phyloP scores from a whole-genome alignment of 2,888 invertebrate species.

The Dryobota labecula region DNA sequence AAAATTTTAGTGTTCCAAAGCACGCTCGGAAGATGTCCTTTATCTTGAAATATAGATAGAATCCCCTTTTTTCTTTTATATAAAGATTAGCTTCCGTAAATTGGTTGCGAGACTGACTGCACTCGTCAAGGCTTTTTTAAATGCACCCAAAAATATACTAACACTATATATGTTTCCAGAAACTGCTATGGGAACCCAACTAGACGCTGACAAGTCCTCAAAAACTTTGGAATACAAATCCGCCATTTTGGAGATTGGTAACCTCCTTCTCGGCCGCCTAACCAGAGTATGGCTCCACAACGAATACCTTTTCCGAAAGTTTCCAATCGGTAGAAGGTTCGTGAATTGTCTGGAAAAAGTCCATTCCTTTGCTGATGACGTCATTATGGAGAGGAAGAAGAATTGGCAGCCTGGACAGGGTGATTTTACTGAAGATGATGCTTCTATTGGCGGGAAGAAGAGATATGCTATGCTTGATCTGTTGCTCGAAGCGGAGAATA shows the following conservation, averaged over 20 bases:
- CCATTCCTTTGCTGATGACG: conserved; percentile 89
- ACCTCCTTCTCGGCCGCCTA: conserved; percentile 72
- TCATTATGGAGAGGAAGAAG: conserved; percentile 87
- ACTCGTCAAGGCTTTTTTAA: neutral
- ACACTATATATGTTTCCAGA: conserved; percentile 73
- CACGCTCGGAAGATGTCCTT: neutral
- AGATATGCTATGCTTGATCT: conserved; percentile 92
- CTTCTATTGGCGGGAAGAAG: conserved; percentile 75
- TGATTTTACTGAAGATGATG: conserved; percentile 41
- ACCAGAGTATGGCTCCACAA: conserved; percentile 90
- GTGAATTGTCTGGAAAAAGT: conserved; percentile 84
- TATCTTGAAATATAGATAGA: neutral
- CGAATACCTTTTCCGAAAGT: conserved; percentile 86
- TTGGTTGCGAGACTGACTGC: neutral
- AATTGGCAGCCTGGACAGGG: conserved; percentile 58
- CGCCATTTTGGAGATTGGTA: conserved; percentile 85
- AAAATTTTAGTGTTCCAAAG: no score
- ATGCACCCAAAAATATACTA: neutral
- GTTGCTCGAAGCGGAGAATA: conserved; percentile 90
- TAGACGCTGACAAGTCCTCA: conserved; percentile 82
- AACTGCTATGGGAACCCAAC: conserved; percentile 92
- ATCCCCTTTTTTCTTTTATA: neutral
- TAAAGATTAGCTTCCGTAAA: neutral
- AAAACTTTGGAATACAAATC: conserved; percentile 86
- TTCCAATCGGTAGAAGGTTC: conserved; percentile 86